Base-by-base conservation (phyloP, 2,888 invertebrate genomes). In the Sphinx pinastri region DNA sequence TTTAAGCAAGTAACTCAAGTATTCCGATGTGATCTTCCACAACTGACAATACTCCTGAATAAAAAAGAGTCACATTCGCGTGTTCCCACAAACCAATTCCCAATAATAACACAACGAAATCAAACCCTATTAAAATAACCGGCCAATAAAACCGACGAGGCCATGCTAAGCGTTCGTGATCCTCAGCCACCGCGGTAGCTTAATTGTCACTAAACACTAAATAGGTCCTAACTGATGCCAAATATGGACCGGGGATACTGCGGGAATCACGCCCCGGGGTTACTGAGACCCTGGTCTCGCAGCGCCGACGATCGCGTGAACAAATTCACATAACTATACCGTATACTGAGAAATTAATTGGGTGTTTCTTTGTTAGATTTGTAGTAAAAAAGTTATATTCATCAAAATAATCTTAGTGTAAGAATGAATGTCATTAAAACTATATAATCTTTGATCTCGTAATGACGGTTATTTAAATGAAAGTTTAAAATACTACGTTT, bases 181-280 rank as follows among this genome's bases (percentile, higher is more conserved):
- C 79, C 73, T 74, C 75, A 78, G 76, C 77, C 74, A 73, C 72
- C 71, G 70, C 63, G 74, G 76, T 72, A 71, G 78, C 79, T 84
- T 88, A 88, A 88, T 87, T 88, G 88, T 87, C 86, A 82, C 81
- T 78, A 74, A 73, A 71, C 79, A 76, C 82, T 81, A 84, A 85
- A 84, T 78, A 70, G 76, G 73, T 69, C 70, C 74, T 73, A 74
- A 74, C 75, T 72, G 78, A 70, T 74, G 68, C 82, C 81, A 79
- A 81, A 83, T 84, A 84, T 77, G 83, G 84, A 14, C 38, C 70
- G 69, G 60, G 54, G 74, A 74, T 74, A 75, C 73, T 75, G 77
- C 75, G 71, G 69, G 74, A 85, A 82, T 85, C 85, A 84, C 84
- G 84, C 81, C 77, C 75, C 58, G 69, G 73, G 69, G 76, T 72